Evolutionary conservation across 2,797 vertebrate species (phyloP).

Genomic region (Enteromius argenteus): DNA sequence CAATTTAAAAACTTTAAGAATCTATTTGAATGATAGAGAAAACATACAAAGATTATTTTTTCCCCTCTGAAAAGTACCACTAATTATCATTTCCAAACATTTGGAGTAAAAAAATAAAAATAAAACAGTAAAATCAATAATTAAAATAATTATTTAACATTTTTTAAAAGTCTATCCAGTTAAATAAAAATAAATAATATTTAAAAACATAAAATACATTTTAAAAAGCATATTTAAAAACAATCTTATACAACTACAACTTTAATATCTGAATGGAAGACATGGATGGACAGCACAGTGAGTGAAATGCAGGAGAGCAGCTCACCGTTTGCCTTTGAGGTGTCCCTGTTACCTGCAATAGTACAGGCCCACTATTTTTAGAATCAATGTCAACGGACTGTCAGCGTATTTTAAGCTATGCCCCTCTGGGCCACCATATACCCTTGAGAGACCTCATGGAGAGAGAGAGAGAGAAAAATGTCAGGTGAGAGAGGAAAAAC

Average conservation of each 20-base stretch:
- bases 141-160: background rate
- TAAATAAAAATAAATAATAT: background rate
- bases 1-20: background rate
- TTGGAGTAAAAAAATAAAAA: background rate
- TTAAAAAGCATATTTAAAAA: background rate
- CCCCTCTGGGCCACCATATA: conserved; percentile 60
- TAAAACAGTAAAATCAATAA: too few species aligned
- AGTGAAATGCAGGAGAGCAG: conserved; percentile 29
- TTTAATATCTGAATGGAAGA: background rate
- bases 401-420: conserved; percentile 67
- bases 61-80: background rate
- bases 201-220: background rate
- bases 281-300: conserved; percentile 20
- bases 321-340: conserved; percentile 71
- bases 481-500: conserved; percentile 12
- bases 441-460: conserved; percentile 64
- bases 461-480: background rate
- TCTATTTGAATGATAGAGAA: background rate
- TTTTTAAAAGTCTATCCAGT: background rate
- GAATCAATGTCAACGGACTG: conserved; percentile 58
- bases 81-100: background rate
- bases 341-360: conserved; percentile 74
- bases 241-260: background rate
- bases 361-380: conserved; percentile 72
- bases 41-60: background rate